Base-by-base conservation (phyloP, 2,888 invertebrate species). In the Pandemis corylana region DNA sequence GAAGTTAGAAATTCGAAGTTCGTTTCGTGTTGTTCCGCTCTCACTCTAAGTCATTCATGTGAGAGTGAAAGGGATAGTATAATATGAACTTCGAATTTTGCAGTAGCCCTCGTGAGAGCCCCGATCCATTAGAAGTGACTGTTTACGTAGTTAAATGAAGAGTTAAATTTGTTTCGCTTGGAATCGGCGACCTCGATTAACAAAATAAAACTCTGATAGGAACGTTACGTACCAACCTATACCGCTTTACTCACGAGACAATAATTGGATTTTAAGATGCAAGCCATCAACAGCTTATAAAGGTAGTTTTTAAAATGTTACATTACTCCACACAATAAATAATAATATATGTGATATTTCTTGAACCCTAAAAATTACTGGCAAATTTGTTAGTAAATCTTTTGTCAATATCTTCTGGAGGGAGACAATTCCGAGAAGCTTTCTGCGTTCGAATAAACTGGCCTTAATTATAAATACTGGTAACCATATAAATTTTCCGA, bases 71-170 rank as follows among this genome's bases (percentile, higher is more conserved):
- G 44, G 9, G 44, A 44, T 7, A 3, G 7, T 9, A 7, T 44
- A 36, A 36, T 36, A 36, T 36, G 28, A 36, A 36, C 28, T 44
- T 44, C 44, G 9, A 44, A 44, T 44, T 44, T 44, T 7, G 44
- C 2, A 9, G 44, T 44, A 44, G 44, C 44, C 44, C 7, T 70
- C 69, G 67, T 63, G 69, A 73, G 76, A 76, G 76, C 71, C 68
- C 36, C 72, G 65, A 66, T 36, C 65, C 61, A 74, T 74, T 74
- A 74, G 51, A 65, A 69, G 49, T 46, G 56, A 49, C 65, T 70
- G 69, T 74, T 74, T 74, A 69, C 74, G 59, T 66, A 51, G 69
- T 61, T 69, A 65, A 74, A 74, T 49, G 65, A 74, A 65, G 69
- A 69, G 44, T 61, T 70, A 61, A 69, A 69, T 66, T 69, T 51